Evolutionary conservation across 2,888 invertebrate species (phyloP).

Genomic region (Acanthosoma haemorrhoidale): DNA sequence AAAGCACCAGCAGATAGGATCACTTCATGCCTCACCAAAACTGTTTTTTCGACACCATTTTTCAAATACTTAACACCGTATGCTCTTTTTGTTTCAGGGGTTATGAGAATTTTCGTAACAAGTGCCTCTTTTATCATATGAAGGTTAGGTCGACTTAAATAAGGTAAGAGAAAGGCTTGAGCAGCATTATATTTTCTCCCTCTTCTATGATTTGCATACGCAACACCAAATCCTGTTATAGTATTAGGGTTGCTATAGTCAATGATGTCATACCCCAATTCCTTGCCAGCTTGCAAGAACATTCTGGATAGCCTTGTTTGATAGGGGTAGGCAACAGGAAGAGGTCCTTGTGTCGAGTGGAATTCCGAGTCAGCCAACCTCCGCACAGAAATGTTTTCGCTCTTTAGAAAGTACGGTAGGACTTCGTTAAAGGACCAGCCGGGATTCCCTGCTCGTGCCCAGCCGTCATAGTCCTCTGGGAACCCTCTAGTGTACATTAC

Average conservation of each 20-base stretch:
- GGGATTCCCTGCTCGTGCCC: conserved; percentile 44
- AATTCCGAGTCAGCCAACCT: conserved; percentile 46
- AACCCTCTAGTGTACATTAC: conserved; percentile 48
- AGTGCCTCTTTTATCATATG: conserved; percentile 54
- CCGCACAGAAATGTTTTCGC: conserved; percentile 40
- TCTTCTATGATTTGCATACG: conserved; percentile 36
- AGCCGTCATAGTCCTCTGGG: conserved; percentile 46
- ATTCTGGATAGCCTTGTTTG: conserved; percentile 57
- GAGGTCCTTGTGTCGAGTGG: conserved; percentile 61
- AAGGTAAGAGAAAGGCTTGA: conserved; percentile 39
- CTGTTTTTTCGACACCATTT: conserved; percentile 48
- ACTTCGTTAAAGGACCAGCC: conserved; percentile 43
- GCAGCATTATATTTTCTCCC: conserved; percentile 39
- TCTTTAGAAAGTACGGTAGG: conserved; percentile 41
- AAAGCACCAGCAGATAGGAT: conserved; percentile 71
- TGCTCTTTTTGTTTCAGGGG: conserved; percentile 49
- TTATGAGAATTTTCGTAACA: conserved; percentile 54
- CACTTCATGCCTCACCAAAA: conserved; percentile 59
- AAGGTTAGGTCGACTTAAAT: conserved; percentile 48
- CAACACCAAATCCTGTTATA: conserved; percentile 35
- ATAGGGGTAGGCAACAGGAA: conserved; percentile 63
- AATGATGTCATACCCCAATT: conserved; percentile 62
- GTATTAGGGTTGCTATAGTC: conserved; percentile 48
- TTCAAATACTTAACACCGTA: conserved; percentile 54
- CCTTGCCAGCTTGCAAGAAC: conserved; percentile 62